phyloP scores from a whole-genome alignment of 2,113 vertebrate genomes.

The Chaetorhynchus papuensis region DNA sequence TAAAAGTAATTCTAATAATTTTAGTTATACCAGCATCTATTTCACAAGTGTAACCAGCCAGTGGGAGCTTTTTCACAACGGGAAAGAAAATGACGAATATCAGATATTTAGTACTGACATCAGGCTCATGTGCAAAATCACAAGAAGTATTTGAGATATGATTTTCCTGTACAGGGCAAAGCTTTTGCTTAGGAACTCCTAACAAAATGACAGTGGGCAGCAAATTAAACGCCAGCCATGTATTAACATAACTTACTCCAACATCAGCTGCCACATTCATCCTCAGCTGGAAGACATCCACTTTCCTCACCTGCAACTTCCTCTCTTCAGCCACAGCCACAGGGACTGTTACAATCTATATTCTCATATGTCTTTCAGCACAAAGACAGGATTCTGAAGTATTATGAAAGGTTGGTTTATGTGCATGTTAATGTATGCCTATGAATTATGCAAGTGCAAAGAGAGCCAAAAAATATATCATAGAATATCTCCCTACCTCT shows the following conservation, averaged over 20 bases:
- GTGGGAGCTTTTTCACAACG: not conserved
- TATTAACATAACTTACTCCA: not conserved
- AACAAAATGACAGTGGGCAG: not conserved
- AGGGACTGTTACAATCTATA: not conserved
- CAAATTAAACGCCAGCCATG: not conserved
- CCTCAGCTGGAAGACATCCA: not conserved
- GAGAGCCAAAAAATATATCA: not conserved
- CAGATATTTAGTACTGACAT: not conserved
- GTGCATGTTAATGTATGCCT: not conserved
- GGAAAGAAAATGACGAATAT: not conserved
- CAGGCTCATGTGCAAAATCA: not conserved
- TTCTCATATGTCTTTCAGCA: not conserved
- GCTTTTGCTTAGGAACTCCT: not conserved
- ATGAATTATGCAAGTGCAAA: not conserved
- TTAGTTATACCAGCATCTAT: not conserved
- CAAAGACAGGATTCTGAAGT: constrained; percentile 9
- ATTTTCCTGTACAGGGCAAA: not conserved
- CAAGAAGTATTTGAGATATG: not conserved
- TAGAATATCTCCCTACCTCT: not conserved
- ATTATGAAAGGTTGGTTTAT: not conserved
- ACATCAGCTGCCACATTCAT: not conserved
- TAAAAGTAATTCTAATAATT: not conserved
- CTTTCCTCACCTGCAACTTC: not conserved
- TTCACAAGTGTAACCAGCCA: not conserved
- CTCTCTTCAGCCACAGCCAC: not conserved